Conservation (phyloP, 2,113 vertebrate species). For the Myrmecophaga tridactyla region DNA sequence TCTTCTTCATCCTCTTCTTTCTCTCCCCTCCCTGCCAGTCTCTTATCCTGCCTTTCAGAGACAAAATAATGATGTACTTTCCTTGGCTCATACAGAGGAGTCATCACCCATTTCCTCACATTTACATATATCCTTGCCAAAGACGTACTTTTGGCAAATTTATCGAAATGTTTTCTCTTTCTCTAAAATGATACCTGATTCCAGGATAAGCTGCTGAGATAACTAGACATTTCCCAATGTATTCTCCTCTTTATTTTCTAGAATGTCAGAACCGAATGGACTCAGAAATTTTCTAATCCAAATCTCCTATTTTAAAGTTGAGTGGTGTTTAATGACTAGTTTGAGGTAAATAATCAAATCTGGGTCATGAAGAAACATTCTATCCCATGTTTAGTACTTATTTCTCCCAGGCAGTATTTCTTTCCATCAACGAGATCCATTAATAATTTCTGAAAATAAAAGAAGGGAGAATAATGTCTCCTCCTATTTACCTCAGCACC, state of each 20-base stretch:
- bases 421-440: neutral
- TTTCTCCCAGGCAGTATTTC: neutral
- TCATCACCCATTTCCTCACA: neutral
- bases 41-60: neutral
- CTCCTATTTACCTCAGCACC: neutral
- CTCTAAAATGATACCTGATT: neutral
- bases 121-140: neutral
- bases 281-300: no score
- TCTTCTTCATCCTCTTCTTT: neutral
- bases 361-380: neutral
- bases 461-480: neutral
- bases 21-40: neutral
- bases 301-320: no score
- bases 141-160: neutral
- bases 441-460: neutral
- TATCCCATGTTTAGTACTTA: neutral
- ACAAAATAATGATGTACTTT: neutral
- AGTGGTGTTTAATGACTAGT: no score
- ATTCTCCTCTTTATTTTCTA: no score
- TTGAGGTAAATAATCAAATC: neutral
- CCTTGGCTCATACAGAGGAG: neutral
- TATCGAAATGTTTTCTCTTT: neutral
- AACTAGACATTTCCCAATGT: no score
- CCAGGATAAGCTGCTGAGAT: no score
- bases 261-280: no score